Base-by-base conservation (phyloP, 2,888 invertebrate genomes). In the Cacoxenus indagator region DNA sequence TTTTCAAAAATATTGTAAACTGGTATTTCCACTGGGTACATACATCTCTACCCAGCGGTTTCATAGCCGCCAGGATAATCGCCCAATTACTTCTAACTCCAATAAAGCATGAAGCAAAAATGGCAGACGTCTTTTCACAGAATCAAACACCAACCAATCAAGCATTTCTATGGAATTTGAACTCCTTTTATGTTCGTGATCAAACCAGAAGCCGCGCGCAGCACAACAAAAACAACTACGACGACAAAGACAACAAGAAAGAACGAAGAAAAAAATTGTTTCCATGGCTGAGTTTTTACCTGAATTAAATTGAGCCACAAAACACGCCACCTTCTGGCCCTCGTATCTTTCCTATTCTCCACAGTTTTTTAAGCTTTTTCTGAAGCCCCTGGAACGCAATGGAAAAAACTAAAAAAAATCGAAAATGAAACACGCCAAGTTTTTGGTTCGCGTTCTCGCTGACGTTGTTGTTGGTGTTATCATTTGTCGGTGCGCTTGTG, bases 221-320 rank as follows among this genome's bases (percentile, higher is more conserved):
- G 45, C 14, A 17, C n/a, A n/a, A n/a, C n/a, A n/a, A n/a, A n/a
- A n/a, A n/a, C n/a, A n/a, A n/a, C n/a, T n/a, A n/a, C n/a, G n/a
- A n/a, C n/a, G n/a, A n/a, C n/a, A n/a, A n/a, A n/a, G n/a, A n/a
- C n/a, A n/a, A n/a, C n/a, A n/a, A n/a, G n/a, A n/a, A n/a, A n/a
- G n/a, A n/a, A n/a, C n/a, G n/a, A n/a, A n/a, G n/a, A n/a, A n/a
- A n/a, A n/a, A n/a, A n/a, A n/a, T n/a, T 43, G 43, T 24, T 24
- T 57, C 43, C 57, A 70, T 70, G 67, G 11, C 43, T 43, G 11
- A 69, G 68, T 75, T 81, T 81, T 81, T 85, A 85, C 85, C 85
- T 85, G 84, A 84, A 85, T 83, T 83, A 85, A 84, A 82, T 84
- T 84, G 81, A 85, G 79, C 82, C 82, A 78, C 76, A 81, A 80